Base-by-base conservation (phyloP, 2,888 invertebrate genomes). In the Ptychoptera contaminata region DNA sequence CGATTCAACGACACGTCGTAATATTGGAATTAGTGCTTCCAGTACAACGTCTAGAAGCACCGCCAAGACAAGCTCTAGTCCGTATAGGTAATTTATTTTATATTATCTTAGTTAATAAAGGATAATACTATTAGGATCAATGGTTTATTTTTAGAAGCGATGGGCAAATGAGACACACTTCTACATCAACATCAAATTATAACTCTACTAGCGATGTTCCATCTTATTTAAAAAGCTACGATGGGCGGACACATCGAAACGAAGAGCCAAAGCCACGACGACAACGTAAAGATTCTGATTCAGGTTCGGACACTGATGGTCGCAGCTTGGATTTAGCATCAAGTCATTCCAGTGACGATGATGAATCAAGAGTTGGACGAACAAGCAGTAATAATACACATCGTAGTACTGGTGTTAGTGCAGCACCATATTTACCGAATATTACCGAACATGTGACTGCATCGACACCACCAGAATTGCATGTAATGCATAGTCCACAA, bases 21-120 rank as follows among this genome's bases (percentile, higher is more conserved):
- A 87, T 60, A 81, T 92, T 49, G 94, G 93, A 31, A 92, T 94
- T 53, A 92, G 93, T 10, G 90, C 92, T 1, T 91, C 92, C 0
- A 91, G 91, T 48, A 94, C 93, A 1, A 94, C 94, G 0, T 92
- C 91, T 1, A 72, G 91, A 50, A 92, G 92, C 30, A 93, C 93
- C 1, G 91, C 87, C 41, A 94, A 93, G 64, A 93, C 93, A 11
- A 85, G 88, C 55, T 90, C 91, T 29, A 90, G 91, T 62, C 90
- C 91, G 9, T 93, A 92, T 59, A 79, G 84, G 79, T 78, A 60
- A 53, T 48, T 37, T 30, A 38, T 35, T 12, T 15, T 8, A 29
- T 16, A 11, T 11, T 39, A 30, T 9, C 16, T 42, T 39, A 32
- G 10, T 10, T 43, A 31, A n/a, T 7, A 32, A 32, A 34, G n/a